Base-by-base conservation (phyloP, 2,888 invertebrate species). In the Elysia crispata region DNA sequence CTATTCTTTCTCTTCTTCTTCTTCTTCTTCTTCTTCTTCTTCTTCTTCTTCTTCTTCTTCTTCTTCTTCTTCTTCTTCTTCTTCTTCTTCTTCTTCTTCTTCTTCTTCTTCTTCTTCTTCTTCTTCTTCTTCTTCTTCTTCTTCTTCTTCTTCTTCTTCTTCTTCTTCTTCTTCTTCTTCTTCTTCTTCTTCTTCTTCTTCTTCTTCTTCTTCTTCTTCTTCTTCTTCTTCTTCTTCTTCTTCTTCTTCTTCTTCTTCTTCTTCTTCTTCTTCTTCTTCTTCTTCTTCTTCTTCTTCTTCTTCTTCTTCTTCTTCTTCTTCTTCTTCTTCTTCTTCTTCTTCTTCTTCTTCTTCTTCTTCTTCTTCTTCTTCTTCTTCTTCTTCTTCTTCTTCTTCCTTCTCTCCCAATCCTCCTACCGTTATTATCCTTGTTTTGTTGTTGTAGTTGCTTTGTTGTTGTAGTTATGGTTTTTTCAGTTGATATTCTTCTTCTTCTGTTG, bases 1-100 rank as follows among this genome's bases (percentile, higher is more conserved):
- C 60, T 49, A 33, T 13, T 57, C 31, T 11, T 41, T 54, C 49
- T 66, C n/a, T 18, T 18, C 25, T 28, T 49, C 30, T n/a, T 33
- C 54, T 77, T 57, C 54, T n/a, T 57, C 15, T 69, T 57, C 54
- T 1, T 57, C 33, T 77, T 33, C 57, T 31, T 70, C 54, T 77
- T 50, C 50, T 11, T 69, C 67, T 77, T 31, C 30, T 25, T 50
- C 30, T 69, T 31, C 50, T 28, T 50, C 28, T 50, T 18, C 50
- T 23, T 50, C 54, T 49, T 18, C n/a, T 49, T 18, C 23, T 50
- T n/a, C 31, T 57, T 60, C 30, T 33, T 33, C 31, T 30, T 64
- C 54, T 33, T 33, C 54, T 28, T 74, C 54, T 50, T 31, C 73
- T 73, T 78, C 64, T 64, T 41, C 64, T 30, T 78, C 64, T 64